These are phyloP conservation scores for Rhogogaster chlorosoma DNA, from an alignment of 2,888 invertebrate species.

Conservation along the genomic window DNA sequence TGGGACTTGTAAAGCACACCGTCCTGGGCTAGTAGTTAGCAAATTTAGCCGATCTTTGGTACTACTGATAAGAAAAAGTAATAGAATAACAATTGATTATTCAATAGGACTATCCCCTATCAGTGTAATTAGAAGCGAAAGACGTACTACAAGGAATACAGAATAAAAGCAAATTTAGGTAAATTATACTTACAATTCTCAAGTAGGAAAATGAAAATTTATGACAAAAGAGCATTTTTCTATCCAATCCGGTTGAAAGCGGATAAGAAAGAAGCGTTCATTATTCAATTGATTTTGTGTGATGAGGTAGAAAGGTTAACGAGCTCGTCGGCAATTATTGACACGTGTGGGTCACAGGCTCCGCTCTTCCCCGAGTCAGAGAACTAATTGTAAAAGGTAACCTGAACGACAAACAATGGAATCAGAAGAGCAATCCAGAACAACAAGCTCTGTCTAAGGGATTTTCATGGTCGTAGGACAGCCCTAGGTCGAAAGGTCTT, in stretches of 20 bases:
- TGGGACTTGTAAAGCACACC: slow-evolving; percentile 31
- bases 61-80: background rate
- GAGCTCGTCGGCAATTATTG: background rate
- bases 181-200: background rate
- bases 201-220: background rate
- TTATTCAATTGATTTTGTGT: background rate
- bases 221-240: background rate
- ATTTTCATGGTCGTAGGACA: slow-evolving; percentile 60
- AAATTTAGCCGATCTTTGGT: slow-evolving; percentile 9
- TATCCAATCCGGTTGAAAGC: background rate
- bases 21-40: slow-evolving; percentile 1
- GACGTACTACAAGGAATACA: background rate
- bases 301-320: background rate
- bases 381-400: slow-evolving; percentile 1
- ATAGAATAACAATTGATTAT: background rate
- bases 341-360: background rate
- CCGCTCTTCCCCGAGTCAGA: background rate
- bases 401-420: slow-evolving; percentile 57
- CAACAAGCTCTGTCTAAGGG: slow-evolving; percentile 57
- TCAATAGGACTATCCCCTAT: background rate
- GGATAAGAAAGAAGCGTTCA: background rate
- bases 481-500: slow-evolving; percentile 59
- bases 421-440: slow-evolving; percentile 56
- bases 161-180: background rate
- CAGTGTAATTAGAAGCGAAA: background rate